These are phyloP conservation scores for Clivina fossor DNA, from an alignment of 2,888 invertebrate species.

Conservation along the genomic window DNA sequence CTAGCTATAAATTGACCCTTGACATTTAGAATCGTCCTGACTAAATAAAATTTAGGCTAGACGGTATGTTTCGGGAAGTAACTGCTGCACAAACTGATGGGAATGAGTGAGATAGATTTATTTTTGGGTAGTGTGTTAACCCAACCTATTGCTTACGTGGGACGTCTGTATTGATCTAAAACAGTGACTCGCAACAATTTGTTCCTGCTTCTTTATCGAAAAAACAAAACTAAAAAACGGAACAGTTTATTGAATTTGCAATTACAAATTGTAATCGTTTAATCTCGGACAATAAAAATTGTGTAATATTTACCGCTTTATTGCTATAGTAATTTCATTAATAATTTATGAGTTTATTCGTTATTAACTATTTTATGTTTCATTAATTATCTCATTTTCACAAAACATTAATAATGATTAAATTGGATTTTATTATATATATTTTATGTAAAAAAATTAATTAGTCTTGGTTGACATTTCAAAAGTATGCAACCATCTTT, in stretches of 20 bases:
- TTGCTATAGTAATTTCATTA: no score
- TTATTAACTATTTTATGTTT: no score
- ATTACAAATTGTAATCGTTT: no score
- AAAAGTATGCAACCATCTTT: no score
- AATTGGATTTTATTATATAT: no score
- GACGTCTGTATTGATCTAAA: slow-evolving; percentile 24
- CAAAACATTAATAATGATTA: no score
- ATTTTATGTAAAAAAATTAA: no score
- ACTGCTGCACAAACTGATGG: neutral
- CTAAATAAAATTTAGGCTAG: neutral
- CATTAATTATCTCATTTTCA: no score
- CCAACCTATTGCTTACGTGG: slow-evolving; percentile 6
- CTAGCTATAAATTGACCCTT: slow-evolving; percentile 9
- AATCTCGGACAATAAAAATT: no score
- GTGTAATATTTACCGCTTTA: no score
- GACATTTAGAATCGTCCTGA: slow-evolving; percentile 15
- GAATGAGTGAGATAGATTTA: slow-evolving; percentile 4
- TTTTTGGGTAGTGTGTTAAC: neutral
- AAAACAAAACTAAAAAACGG: neutral
- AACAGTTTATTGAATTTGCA: neutral
- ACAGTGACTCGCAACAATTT: slow-evolving; percentile 17
- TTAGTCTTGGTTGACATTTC: no score
- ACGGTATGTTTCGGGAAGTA: slow-evolving; percentile 8
- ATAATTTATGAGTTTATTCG: no score
- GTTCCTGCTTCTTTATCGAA: neutral